Percentiles rank a stretch among this genome's conserved stretches.
phyloP scores from a whole-genome alignment of 2,113 vertebrate genomes.

The Chiloscyllium plagiosum region DNA sequence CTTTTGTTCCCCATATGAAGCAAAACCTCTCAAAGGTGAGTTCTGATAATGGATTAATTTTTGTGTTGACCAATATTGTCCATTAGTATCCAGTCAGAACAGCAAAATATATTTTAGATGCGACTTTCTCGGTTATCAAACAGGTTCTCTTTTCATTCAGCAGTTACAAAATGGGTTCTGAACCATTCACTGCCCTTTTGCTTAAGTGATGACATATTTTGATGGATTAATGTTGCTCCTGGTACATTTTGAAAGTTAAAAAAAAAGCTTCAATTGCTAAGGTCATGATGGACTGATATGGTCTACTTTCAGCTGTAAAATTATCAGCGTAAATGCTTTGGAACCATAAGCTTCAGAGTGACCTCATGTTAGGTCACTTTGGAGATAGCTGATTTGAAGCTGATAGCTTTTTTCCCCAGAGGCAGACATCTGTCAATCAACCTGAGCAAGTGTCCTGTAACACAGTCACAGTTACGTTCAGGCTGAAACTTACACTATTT shows the following conservation, averaged over 20 bases:
- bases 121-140: not conserved
- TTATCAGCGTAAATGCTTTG: not conserved
- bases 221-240: not conserved
- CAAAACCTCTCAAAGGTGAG: not conserved
- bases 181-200: not conserved
- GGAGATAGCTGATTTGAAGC: not conserved
- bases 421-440: not conserved
- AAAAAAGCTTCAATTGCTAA: conserved; percentile 1
- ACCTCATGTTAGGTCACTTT: not conserved
- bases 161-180: not conserved
- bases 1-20: not conserved
- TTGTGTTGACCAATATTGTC: not conserved
- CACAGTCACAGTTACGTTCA: not conserved
- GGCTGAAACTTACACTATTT: not conserved
- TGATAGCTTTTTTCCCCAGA: not conserved
- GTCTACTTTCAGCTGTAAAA: not conserved
- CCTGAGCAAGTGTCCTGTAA: not conserved
- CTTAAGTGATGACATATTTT: not conserved
- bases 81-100: not conserved
- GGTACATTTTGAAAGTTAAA: not conserved
- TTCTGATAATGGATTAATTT: not conserved
- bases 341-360: not conserved
- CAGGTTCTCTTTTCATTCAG: not conserved
- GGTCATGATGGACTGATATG: not conserved
- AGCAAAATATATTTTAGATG: not conserved